Percentiles rank a stretch among this genome's conserved stretches.
phyloP scores from a whole-genome alignment of 2,888 invertebrate species.

The Cataglyphis albicans region DNA sequence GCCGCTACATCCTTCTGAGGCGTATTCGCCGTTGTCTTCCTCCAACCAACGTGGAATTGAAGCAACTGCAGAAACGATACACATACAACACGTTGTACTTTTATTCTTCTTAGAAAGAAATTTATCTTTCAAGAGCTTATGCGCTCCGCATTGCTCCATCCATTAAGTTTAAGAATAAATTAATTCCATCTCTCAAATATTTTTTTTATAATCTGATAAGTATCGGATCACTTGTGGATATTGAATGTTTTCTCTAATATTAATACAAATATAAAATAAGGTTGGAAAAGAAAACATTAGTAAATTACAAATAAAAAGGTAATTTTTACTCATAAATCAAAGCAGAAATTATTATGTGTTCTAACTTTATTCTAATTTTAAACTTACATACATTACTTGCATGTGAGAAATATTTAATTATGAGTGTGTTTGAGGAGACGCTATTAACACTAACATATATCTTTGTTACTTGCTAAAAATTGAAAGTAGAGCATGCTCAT shows the following conservation, averaged over 20 bases:
- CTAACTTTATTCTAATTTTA: not conserved
- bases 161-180: not conserved
- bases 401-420: no score
- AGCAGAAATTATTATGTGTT: not conserved
- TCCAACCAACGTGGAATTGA: slow-evolving; percentile 78
- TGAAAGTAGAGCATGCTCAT: no score
- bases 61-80: slow-evolving; percentile 63
- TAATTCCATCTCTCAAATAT: not conserved
- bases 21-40: slow-evolving; percentile 84
- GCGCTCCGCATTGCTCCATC: not conserved
- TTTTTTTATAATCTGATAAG: not conserved
- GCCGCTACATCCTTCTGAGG: slow-evolving; percentile 86
- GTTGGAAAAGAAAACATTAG: no score
- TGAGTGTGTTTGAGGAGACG: no score
- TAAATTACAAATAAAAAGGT: not conserved
- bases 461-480: no score
- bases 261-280: no score
- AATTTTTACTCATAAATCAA: not conserved
- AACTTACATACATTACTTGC: not conserved
- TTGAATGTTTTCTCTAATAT: not conserved
- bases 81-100: slow-evolving; percentile 24
- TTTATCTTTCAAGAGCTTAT: not conserved
- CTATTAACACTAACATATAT: no score
- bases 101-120: not conserved
- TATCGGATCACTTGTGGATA: not conserved